Evolutionary conservation across 2,113 vertebrate genomes (phyloP).

Genomic region (Gasterosteus aculeatus): DNA sequence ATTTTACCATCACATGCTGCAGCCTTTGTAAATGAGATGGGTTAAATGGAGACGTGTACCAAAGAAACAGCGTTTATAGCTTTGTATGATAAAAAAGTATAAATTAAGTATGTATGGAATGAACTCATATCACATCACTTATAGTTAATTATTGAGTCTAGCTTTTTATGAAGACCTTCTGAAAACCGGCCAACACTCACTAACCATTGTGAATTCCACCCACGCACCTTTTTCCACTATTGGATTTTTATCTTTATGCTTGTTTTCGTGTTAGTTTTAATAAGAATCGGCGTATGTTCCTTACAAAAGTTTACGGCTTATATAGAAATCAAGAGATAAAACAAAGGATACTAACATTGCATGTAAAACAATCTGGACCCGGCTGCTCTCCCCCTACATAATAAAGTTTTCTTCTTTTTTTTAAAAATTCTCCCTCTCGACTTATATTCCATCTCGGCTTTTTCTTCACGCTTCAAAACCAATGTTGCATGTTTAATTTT

Average conservation of each 20-base stretch:
- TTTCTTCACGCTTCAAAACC: constrained; percentile 75
- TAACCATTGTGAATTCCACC: constrained; percentile 39
- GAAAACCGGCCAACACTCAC: constrained; percentile 12
- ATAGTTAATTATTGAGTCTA: constrained; percentile 13
- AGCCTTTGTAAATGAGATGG: neutral
- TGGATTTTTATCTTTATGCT: constrained; percentile 58
- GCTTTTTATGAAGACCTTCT: constrained; percentile 8
- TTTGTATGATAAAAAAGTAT: neutral
- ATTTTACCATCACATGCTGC: neutral
- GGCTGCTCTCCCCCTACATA: constrained; percentile 36
- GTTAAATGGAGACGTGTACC: neutral
- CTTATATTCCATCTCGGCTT: constrained; percentile 63
- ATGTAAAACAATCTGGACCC: constrained; percentile 59
- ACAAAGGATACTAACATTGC: constrained; percentile 48
- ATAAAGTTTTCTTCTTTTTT: constrained; percentile 21
- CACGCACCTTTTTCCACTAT: constrained; percentile 45
- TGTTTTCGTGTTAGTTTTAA: constrained; percentile 41
- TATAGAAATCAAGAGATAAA: constrained; percentile 56
- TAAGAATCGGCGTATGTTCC: constrained; percentile 47
- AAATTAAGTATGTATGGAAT: neutral
- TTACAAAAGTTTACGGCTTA: constrained; percentile 57
- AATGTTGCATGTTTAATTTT: constrained; percentile 80
- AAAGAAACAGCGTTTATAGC: neutral
- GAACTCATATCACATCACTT: constrained; percentile 1
- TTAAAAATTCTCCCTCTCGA: constrained; percentile 40